Conservation (phyloP, 2,888 invertebrate genomes). For the Plemyria rubiginata region DNA sequence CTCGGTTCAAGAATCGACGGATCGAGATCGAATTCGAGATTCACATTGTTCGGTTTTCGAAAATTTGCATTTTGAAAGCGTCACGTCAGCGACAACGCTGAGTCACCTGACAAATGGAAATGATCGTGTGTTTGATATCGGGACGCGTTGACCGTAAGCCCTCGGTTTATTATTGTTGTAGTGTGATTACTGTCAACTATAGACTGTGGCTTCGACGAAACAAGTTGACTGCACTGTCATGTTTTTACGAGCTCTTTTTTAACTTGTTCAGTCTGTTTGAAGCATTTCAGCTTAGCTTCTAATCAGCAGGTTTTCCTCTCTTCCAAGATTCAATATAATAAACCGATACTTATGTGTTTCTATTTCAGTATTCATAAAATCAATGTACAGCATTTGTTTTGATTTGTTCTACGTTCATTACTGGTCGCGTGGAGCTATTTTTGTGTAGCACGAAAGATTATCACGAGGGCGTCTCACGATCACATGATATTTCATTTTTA, state of each 20-base stretch:
- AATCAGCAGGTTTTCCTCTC: neutral
- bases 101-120: constrained; percentile 83
- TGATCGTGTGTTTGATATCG: constrained; percentile 79
- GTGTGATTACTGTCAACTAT: constrained; percentile 80
- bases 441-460: constrained; percentile 62
- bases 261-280: neutral
- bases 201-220: constrained; percentile 56
- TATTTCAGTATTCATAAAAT: neutral
- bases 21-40: constrained; percentile 79
- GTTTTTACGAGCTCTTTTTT: constrained; percentile 5
- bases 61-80: constrained; percentile 84
- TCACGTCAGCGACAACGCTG: constrained; percentile 82
- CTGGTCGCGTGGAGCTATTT: constrained; percentile 69
- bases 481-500: constrained; percentile 79
- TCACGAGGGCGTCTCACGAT: constrained; percentile 71
- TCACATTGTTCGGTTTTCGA: constrained; percentile 80
- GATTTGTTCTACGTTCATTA: constrained; percentile 55
- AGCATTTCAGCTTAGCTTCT: neutral
- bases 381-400: constrained; percentile 47
- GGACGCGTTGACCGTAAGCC: constrained; percentile 82
- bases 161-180: constrained; percentile 77
- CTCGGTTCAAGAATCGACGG: constrained; percentile 68
- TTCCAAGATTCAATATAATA: neutral
- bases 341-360: neutral
- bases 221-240: constrained; percentile 51